Conservation (phyloP, 2,888 invertebrate species). For the Clistopyga incitator region DNA sequence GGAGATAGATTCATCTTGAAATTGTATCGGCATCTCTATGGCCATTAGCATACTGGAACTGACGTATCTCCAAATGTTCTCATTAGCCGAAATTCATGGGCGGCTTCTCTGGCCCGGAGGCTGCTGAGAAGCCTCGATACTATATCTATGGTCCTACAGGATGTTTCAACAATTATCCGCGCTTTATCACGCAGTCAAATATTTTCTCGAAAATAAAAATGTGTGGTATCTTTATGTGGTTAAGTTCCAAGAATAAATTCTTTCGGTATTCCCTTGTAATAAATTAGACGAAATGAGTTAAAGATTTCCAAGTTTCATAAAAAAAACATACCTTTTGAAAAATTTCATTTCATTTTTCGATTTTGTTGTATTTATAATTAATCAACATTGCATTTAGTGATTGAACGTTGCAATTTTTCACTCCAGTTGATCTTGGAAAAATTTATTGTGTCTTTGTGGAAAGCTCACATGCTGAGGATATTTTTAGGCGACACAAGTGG, state of each 20-base stretch:
- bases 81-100: constrained; percentile 85
- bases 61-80: constrained; percentile 85
- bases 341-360: too few relatives aligned
- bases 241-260: neutral
- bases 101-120: constrained; percentile 80
- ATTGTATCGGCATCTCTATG: constrained; percentile 84
- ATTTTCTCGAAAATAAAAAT: neutral
- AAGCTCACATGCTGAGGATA: neutral
- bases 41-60: constrained; percentile 85
- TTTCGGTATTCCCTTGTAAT: neutral
- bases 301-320: neutral
- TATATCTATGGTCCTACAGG: constrained; percentile 63
- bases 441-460: neutral
- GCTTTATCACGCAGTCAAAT: constrained; percentile 3
- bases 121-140: constrained; percentile 60
- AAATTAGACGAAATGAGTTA: neutral
- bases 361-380: too few relatives aligned
- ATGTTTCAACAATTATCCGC: constrained; percentile 53
- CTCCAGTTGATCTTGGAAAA: neutral
- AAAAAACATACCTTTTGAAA: too few relatives aligned
- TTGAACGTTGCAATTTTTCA: neutral
- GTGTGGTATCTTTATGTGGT: neutral
- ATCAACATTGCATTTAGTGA: too few relatives aligned
- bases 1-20: constrained; percentile 83
- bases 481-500: neutral